A percentile compares a stretch with the other conserved stretches of the same genome.
Evolutionary conservation across 1,140 invertebrate genomes (phyloP).

Genomic region (Solenopsis fugax): DNA sequence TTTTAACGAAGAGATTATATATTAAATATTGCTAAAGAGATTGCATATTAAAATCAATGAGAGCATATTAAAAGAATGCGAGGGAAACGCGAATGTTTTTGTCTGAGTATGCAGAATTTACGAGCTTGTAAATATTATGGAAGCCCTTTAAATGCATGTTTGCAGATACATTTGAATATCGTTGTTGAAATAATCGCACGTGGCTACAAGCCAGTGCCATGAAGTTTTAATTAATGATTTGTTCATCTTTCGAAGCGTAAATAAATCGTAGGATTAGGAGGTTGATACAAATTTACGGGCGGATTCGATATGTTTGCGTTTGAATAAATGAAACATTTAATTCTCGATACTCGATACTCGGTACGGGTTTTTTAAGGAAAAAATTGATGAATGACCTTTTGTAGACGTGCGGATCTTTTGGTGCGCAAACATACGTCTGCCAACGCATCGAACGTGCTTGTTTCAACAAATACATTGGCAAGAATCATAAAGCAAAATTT

Average conservation of each 20-base stretch:
- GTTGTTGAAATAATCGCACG: conserved; percentile 31
- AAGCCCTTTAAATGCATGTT: not conserved
- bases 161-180: not conserved
- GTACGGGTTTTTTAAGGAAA: not conserved
- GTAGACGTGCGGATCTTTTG: not conserved
- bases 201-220: not conserved
- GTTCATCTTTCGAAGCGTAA: not conserved
- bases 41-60: not conserved
- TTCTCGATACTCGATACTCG: not conserved
- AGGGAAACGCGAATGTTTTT: not conserved
- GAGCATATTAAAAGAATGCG: not conserved
- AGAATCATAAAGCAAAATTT: conserved; percentile 18
- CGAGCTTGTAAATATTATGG: not conserved
- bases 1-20: not conserved
- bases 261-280: not conserved
- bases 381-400: conserved; percentile 25
- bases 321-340: conserved; percentile 29
- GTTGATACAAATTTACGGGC: conserved; percentile 3
- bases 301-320: not conserved
- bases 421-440: not conserved
- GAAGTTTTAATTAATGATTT: conserved; percentile 48
- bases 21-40: not conserved
- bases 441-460: not conserved
- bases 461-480: conserved; percentile 24
- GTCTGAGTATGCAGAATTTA: not conserved